phyloP scores from a whole-genome alignment of 2,113 vertebrate genomes.

The Rynchops niger region DNA sequence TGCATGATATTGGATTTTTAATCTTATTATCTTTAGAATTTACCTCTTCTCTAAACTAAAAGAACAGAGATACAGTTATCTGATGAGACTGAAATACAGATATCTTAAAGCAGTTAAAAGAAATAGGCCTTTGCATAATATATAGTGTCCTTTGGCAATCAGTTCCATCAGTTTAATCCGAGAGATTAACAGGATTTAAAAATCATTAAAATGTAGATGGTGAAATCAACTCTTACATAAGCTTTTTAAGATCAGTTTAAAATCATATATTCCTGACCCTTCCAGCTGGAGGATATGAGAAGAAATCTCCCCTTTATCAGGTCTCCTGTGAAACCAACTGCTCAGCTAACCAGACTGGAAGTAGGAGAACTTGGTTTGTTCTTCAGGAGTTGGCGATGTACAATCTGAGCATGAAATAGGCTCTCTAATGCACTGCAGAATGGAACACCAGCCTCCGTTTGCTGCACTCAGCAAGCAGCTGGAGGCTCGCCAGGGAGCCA shows the following conservation, averaged over 20 bases:
- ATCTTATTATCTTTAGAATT: not conserved
- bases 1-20: not conserved
- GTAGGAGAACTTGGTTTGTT: not conserved
- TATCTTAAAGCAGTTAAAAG: conserved; percentile 19
- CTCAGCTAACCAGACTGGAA: not conserved
- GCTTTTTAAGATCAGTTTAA: not conserved
- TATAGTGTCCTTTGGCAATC: not conserved
- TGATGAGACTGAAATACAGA: not conserved
- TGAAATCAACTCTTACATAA: not conserved
- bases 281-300: not conserved
- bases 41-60: not conserved
- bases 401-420: not conserved
- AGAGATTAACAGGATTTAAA: not conserved
- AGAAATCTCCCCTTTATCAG: not conserved
- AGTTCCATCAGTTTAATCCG: not conserved
- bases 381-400: not conserved
- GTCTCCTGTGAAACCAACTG: not conserved
- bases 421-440: not conserved
- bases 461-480: conserved; percentile 34
- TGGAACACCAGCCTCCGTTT: not conserved
- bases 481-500: conserved; percentile 36
- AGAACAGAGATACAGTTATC: not conserved
- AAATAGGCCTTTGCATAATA: not conserved
- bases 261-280: not conserved
- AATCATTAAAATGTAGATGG: not conserved